Percentiles rank a stretch among this genome's conserved stretches.
phyloP scores from a whole-genome alignment of 2,797 vertebrate species.

The Micropoecilia bifurca region DNA sequence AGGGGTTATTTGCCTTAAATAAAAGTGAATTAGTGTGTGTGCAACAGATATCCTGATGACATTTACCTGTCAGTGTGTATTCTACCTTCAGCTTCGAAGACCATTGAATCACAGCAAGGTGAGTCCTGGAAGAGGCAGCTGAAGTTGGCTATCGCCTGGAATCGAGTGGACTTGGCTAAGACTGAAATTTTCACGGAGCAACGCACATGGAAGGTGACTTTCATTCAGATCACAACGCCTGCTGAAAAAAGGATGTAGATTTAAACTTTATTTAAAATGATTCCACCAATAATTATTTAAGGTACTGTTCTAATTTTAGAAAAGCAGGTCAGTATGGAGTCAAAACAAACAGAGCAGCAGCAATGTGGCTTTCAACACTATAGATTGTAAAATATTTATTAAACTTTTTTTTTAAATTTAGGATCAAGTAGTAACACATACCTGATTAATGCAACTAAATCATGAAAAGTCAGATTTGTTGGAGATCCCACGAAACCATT shows the following conservation, averaged over 20 bases:
- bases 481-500: background rate
- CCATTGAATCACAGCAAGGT: conserved; percentile 74
- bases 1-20: background rate
- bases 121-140: conserved; percentile 90
- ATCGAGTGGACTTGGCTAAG: conserved; percentile 92
- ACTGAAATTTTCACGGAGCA: conserved; percentile 94
- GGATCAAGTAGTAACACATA: background rate
- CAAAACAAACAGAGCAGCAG: background rate
- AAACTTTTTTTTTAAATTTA: background rate
- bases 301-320: background rate
- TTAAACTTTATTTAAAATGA: background rate
- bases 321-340: background rate
- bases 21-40: background rate
- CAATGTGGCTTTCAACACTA: background rate
- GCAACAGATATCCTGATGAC: background rate
- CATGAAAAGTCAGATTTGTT: background rate
- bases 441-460: background rate
- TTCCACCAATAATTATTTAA: background rate
- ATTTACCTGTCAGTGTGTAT: conserved; percentile 1
- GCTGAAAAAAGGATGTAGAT: background rate
- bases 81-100: conserved; percentile 83
- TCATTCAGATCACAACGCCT: background rate
- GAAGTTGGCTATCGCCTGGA: conserved; percentile 95
- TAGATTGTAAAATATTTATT: background rate
- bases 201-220: conserved; percentile 89